phyloP scores from a whole-genome alignment of 2,888 invertebrate genomes.

The Campaea margaritaria region DNA sequence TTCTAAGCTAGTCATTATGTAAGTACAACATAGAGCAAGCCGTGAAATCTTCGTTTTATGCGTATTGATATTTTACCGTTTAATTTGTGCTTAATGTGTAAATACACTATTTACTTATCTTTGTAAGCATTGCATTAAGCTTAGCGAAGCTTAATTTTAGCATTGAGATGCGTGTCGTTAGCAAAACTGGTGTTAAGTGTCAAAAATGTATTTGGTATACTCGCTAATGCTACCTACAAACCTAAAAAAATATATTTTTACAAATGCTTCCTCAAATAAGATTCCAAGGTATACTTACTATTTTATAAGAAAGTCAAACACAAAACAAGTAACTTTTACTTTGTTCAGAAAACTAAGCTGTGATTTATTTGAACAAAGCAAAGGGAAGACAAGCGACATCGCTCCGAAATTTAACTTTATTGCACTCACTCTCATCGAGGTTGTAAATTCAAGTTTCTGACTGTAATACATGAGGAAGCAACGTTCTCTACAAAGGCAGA shows the following conservation, averaged over 20 bases:
- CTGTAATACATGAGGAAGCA: constrained; percentile 55
- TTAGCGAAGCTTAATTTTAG: constrained; percentile 59
- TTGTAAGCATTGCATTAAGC: constrained; percentile 55
- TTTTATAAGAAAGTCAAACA: constrained; percentile 13
- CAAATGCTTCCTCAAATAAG: constrained; percentile 35
- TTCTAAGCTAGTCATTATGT: constrained; percentile 25
- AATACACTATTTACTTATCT: constrained; percentile 16
- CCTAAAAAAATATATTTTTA: constrained; percentile 24
- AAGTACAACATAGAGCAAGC: constrained; percentile 31
- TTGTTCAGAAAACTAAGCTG: constrained; percentile 17
- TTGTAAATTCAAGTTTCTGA: constrained; percentile 14
- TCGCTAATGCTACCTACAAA: constrained; percentile 33
- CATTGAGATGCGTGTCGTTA: constrained; percentile 57
- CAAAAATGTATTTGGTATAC: constrained; percentile 23
- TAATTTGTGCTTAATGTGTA: constrained; percentile 15
- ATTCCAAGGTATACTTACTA: constrained; percentile 11
- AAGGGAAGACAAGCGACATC: constrained; percentile 32
- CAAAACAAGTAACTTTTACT: constrained; percentile 23
- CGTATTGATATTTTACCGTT: constrained; percentile 5
- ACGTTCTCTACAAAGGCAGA: constrained; percentile 43
- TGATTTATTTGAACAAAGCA: constrained; percentile 20
- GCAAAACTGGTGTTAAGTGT: constrained; percentile 45
- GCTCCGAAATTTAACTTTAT: constrained; percentile 22
- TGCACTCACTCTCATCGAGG: constrained; percentile 20
- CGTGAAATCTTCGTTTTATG: constrained; percentile 16